phyloP scores from a whole-genome alignment of 2,888 invertebrate species.

The Trissoscelio sp. region DNA sequence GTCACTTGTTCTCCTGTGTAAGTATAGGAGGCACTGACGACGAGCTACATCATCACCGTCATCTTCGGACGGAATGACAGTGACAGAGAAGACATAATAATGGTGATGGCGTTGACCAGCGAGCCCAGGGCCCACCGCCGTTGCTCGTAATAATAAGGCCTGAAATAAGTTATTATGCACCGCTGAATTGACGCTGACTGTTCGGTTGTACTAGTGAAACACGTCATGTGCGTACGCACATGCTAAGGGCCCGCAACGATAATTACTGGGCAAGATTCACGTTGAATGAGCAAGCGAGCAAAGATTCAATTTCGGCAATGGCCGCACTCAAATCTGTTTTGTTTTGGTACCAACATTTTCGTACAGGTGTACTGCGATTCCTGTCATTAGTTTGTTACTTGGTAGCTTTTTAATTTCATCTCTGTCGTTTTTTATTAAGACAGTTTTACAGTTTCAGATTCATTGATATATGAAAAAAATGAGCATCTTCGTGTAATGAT shows the following conservation, averaged over 20 bases:
- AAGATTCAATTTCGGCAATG: slow-evolving; percentile 66
- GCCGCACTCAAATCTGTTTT: slow-evolving; percentile 18
- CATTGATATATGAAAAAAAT: too few species aligned
- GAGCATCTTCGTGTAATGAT: too few species aligned
- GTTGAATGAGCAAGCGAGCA: slow-evolving; percentile 54
- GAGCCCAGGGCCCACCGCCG: slow-evolving; percentile 74
- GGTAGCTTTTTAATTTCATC: neutral
- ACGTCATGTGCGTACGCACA: slow-evolving; percentile 57
- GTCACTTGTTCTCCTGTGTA: slow-evolving; percentile 27
- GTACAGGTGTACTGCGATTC: slow-evolving; percentile 41
- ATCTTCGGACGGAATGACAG: slow-evolving; percentile 67
- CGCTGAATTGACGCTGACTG: slow-evolving; percentile 72
- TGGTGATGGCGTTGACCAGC: slow-evolving; percentile 72
- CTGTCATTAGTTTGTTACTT: slow-evolving; percentile 20
- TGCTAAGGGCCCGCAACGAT: slow-evolving; percentile 67
- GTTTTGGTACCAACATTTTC: slow-evolving; percentile 8
- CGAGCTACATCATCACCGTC: slow-evolving; percentile 61
- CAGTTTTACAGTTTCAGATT: too few species aligned
- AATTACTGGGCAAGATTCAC: slow-evolving; percentile 72
- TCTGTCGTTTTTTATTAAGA: too few species aligned
- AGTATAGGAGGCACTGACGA: slow-evolving; percentile 44
- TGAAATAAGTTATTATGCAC: slow-evolving; percentile 79
- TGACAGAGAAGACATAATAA: slow-evolving; percentile 74
- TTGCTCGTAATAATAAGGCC: slow-evolving; percentile 78
- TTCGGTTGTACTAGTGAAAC: slow-evolving; percentile 66